Evolutionary conservation across 1,140 invertebrate genomes (phyloP).

Genomic region (Zelostemma sp.): DNA sequence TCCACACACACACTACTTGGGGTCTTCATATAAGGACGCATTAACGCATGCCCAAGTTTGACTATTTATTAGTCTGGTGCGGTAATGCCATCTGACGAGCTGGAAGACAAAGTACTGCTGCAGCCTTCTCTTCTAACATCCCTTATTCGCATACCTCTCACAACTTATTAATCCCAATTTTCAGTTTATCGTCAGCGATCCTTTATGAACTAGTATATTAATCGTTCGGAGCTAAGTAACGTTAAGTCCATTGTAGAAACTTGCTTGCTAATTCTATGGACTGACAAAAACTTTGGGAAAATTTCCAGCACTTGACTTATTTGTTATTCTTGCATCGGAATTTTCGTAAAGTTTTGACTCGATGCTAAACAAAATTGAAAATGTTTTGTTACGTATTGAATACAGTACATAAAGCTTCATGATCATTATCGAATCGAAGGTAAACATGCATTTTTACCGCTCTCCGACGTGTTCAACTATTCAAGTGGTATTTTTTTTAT

Average conservation of each 20-base stretch:
- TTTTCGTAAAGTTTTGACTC: too few species aligned
- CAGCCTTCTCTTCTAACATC: slow-evolving; percentile 4
- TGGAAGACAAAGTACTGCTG: slow-evolving; percentile 39
- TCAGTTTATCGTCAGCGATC: slow-evolving; percentile 17
- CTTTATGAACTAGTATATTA: slow-evolving; percentile 31
- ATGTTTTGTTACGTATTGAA: too few species aligned
- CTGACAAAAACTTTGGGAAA: too few species aligned
- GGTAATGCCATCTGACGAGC: slow-evolving; percentile 58
- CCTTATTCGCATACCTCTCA: slow-evolving; percentile 13
- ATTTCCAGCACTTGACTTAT: too few species aligned
- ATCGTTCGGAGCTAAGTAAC: slow-evolving; percentile 3
- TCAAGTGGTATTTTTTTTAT: neutral
- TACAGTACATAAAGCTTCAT: too few species aligned
- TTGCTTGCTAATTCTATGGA: too few species aligned
- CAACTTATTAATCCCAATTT: slow-evolving; percentile 40
- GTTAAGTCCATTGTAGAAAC: too few species aligned
- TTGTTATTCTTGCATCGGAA: too few species aligned
- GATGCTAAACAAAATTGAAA: too few species aligned
- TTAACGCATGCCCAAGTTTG: slow-evolving; percentile 58
- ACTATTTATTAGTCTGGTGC: slow-evolving; percentile 60
- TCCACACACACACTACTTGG: slow-evolving; percentile 29
- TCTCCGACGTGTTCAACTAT: too few species aligned
- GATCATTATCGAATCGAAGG: too few species aligned
- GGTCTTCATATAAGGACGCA: slow-evolving; percentile 52
- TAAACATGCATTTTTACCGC: too few species aligned